A percentile compares a stretch with the other conserved stretches of the same genome.
Evolutionary conservation across 2,888 invertebrate species (phyloP).

Genomic region (Cremastinae sp.): DNA sequence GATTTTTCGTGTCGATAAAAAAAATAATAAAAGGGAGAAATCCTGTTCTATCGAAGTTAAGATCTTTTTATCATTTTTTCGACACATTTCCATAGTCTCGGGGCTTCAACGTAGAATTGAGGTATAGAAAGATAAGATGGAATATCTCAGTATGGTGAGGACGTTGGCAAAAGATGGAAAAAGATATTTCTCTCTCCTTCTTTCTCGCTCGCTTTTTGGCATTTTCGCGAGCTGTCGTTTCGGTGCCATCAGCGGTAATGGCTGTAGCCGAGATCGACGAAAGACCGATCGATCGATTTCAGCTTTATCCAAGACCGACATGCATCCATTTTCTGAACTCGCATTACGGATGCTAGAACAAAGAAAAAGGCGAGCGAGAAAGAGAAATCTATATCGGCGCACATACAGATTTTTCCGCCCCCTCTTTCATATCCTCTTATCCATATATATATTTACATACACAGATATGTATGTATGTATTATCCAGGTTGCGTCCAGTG

Average conservation of each 20-base stretch:
- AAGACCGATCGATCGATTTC: constrained; percentile 48
- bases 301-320: constrained; percentile 10
- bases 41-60: background rate
- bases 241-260: constrained; percentile 54
- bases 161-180: constrained; percentile 5
- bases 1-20: too few relatives aligned
- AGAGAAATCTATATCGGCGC: constrained; percentile 13
- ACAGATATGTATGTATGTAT: constrained; percentile 71
- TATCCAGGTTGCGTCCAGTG: constrained; percentile 69
- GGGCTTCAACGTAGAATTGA: constrained; percentile 43
- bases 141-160: constrained; percentile 8
- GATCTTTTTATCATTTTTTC: constrained; percentile 54
- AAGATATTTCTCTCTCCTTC: background rate
- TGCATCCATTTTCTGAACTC: constrained; percentile 38
- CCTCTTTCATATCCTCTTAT: constrained; percentile 63
- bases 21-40: background rate
- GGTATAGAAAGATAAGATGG: constrained; percentile 51
- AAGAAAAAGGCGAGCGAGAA: constrained; percentile 24
- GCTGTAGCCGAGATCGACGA: constrained; percentile 63
- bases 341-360: constrained; percentile 59
- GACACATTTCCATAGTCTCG: constrained; percentile 24
- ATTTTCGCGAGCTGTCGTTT: constrained; percentile 29
- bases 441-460: constrained; percentile 71
- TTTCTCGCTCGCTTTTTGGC: constrained; percentile 4
- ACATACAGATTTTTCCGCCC: constrained; percentile 11